phyloP scores from a whole-genome alignment of 2,888 invertebrate genomes.

The Meloe dianella region DNA sequence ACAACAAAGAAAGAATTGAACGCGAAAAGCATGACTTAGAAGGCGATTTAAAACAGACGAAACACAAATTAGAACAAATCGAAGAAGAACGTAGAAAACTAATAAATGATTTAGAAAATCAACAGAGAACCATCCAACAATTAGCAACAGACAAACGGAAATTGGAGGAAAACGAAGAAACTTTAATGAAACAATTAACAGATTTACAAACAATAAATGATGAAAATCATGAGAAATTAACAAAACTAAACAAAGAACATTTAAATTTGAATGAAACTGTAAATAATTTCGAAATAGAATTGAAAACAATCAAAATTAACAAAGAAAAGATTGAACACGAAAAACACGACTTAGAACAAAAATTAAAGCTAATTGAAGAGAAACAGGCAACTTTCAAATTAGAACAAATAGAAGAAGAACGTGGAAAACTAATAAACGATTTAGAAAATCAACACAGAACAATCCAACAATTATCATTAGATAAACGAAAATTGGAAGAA shows the following conservation, averaged over 20 bases:
- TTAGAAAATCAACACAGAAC: neutral
- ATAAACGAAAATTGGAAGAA: neutral
- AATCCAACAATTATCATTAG: neutral
- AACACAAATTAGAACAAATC: constrained; percentile 31
- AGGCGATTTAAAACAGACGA: constrained; percentile 10
- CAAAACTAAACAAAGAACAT: constrained; percentile 12
- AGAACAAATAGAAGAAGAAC: neutral
- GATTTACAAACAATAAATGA: neutral
- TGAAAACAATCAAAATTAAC: neutral
- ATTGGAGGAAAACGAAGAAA: neutral
- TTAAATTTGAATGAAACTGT: constrained; percentile 39
- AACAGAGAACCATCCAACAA: neutral
- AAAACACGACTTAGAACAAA: constrained; percentile 32
- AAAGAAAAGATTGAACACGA: constrained; percentile 10
- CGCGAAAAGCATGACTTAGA: constrained; percentile 19
- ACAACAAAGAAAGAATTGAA: neutral
- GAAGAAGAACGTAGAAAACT: constrained; percentile 12
- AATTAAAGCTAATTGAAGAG: constrained; percentile 22
- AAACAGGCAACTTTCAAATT: neutral
- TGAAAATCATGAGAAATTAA: constrained; percentile 15
- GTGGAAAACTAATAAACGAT: neutral
- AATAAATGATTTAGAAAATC: neutral
- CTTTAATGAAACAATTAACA: neutral
- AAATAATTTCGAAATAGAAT: constrained; percentile 26
- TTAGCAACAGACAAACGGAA: neutral